phyloP scores from a whole-genome alignment of 2,888 invertebrate species.

The Tethea ocularis region DNA sequence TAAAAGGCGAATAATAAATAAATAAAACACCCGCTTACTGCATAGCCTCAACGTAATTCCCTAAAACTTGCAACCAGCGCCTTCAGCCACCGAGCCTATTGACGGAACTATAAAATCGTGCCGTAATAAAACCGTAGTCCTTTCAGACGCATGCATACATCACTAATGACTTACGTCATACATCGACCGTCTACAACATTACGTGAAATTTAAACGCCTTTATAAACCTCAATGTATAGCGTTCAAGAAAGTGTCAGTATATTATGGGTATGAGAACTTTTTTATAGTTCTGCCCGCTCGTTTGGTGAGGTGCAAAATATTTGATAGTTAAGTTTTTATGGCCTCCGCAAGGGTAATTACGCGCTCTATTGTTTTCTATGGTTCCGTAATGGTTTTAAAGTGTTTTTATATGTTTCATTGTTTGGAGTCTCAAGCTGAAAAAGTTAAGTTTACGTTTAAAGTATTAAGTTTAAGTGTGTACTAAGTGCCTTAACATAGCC shows the following conservation, averaged over 20 bases:
- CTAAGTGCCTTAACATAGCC: too few species aligned
- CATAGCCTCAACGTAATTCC: slow-evolving; percentile 51
- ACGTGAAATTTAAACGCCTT: slow-evolving; percentile 27
- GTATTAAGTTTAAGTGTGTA: too few species aligned
- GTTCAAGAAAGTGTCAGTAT: slow-evolving; percentile 15
- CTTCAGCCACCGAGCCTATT: slow-evolving; percentile 57
- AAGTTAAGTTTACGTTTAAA: too few species aligned
- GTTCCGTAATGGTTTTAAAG: slow-evolving; percentile 4
- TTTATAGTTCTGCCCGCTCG: slow-evolving; percentile 39
- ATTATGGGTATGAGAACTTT: slow-evolving; percentile 29
- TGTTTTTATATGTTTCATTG: neutral
- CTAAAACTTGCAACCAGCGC: slow-evolving; percentile 73
- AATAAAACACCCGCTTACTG: slow-evolving; percentile 22
- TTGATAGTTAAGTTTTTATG: slow-evolving; percentile 68
- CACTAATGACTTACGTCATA: slow-evolving; percentile 64
- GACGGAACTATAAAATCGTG: slow-evolving; percentile 71
- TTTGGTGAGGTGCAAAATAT: slow-evolving; percentile 69
- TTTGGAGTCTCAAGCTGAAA: neutral
- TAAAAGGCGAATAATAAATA: too few species aligned
- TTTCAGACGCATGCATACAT: slow-evolving; percentile 72
- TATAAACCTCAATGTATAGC: slow-evolving; percentile 27
- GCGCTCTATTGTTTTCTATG: slow-evolving; percentile 60
- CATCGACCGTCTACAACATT: slow-evolving; percentile 40
- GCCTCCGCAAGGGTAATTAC: slow-evolving; percentile 60
- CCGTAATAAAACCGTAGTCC: slow-evolving; percentile 68